These are phyloP conservation scores for Drosophila kuntzei DNA, from an alignment of 2,888 invertebrate genomes.

Conservation along the genomic window DNA sequence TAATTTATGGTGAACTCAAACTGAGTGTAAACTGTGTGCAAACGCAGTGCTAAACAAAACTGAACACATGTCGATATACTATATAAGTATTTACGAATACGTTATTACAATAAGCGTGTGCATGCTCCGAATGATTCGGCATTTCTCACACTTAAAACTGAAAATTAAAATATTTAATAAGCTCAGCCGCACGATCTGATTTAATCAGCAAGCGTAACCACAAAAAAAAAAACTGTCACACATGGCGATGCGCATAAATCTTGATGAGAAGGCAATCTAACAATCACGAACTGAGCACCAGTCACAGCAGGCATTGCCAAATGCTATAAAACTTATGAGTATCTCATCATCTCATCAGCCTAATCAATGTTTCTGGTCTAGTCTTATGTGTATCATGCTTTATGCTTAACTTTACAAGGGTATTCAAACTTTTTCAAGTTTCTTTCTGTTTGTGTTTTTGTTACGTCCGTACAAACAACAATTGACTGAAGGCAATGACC, in stretches of 20 bases:
- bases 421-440: slow-evolving; percentile 13
- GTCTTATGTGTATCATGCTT: slow-evolving; percentile 13
- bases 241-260: slow-evolving; percentile 52
- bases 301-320: slow-evolving; percentile 15
- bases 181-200: slow-evolving; percentile 58
- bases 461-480: slow-evolving; percentile 16
- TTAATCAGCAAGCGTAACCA: slow-evolving; percentile 53
- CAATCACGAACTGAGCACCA: not conserved
- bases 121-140: slow-evolving; percentile 15
- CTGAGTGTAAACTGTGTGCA: slow-evolving; percentile 19
- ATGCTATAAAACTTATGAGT: slow-evolving; percentile 13
- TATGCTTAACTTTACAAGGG: slow-evolving; percentile 15
- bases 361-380: slow-evolving; percentile 18
- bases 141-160: slow-evolving; percentile 50
- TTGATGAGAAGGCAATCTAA: slow-evolving; percentile 29
- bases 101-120: slow-evolving; percentile 16
- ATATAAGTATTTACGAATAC: not conserved
- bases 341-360: slow-evolving; percentile 13
- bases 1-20: slow-evolving; percentile 17
- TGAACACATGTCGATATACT: not conserved
- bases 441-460: slow-evolving; percentile 14
- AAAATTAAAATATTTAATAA: slow-evolving; percentile 52
- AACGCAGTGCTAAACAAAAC: slow-evolving; percentile 3
- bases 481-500: slow-evolving; percentile 64
- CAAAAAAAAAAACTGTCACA: slow-evolving; percentile 51